phyloP scores from a whole-genome alignment of 1,140 invertebrate species.

The Bombus fervidus region DNA sequence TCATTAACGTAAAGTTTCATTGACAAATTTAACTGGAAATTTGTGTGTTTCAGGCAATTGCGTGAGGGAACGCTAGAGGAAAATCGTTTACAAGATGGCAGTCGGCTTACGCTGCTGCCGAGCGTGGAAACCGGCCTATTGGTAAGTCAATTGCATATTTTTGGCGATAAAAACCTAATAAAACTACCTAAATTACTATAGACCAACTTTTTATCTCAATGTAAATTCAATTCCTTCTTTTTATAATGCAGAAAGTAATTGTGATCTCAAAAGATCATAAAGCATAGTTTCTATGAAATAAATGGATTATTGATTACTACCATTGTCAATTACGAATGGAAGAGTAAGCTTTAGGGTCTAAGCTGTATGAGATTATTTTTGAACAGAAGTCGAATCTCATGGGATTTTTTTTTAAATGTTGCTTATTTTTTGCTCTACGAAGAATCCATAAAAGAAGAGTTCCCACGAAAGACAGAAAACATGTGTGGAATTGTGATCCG shows the following conservation, averaged over 20 bases:
- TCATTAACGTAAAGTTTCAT: slow-evolving; percentile 24
- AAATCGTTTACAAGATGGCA: slow-evolving; percentile 93
- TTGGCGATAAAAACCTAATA: neutral
- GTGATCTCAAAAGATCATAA: neutral
- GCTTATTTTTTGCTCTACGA: slow-evolving; percentile 44
- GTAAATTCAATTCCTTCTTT: neutral
- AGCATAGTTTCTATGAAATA: neutral
- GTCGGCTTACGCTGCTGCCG: slow-evolving; percentile 93
- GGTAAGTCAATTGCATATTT: slow-evolving; percentile 85
- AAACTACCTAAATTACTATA: too few species aligned
- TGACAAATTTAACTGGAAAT: slow-evolving; percentile 63
- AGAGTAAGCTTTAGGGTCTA: neutral
- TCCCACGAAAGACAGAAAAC: slow-evolving; percentile 49
- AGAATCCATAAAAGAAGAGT: slow-evolving; percentile 15
- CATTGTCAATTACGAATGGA: neutral
- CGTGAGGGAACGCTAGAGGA: slow-evolving; percentile 93
- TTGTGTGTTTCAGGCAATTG: slow-evolving; percentile 88
- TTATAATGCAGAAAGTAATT: too few species aligned
- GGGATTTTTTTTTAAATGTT: slow-evolving; percentile 11
- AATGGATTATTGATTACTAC: neutral
- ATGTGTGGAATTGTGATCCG: slow-evolving; percentile 64
- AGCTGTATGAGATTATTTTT: neutral
- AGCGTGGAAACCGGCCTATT: slow-evolving; percentile 96
- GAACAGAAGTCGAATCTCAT: slow-evolving; percentile 33
- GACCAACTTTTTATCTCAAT: neutral